Base-by-base conservation (phyloP, 2,888 invertebrate species). In the Coleophora deauratella region DNA sequence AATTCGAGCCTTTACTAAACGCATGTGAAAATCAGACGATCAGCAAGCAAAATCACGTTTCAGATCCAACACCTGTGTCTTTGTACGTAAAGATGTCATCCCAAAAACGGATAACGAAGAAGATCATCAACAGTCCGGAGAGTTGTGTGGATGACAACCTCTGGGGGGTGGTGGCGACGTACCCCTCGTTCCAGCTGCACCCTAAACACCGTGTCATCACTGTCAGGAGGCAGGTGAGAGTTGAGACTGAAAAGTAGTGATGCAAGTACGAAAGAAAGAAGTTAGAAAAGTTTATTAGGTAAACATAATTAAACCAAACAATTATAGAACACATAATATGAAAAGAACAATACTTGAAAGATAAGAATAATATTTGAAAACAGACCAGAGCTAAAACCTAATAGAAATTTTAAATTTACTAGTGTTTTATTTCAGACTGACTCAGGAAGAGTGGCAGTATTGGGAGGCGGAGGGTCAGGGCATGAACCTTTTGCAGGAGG, bases 401-500 rank as follows among this genome's bases (percentile, higher is more conserved):
- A n/a, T n/a, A n/a, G n/a, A n/a, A n/a, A n/a, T n/a, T n/a, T n/a
- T n/a, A n/a, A n/a, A n/a, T n/a, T n/a, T n/a, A n/a, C n/a, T n/a
- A n/a, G n/a, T 21, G 21, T 21, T 6, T 4, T 21, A 3, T 65
- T 66, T 12, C 62, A 86, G 86, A 52, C 47, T 21, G 75, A 77
- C 37, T 63, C 74, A 0, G 67, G 66, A 12, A 72, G 75, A 62
- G 90, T 88, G 34, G 88, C 88, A 14, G 54, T 88, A 33, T 73
- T 95, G 4, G 90, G 91, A 35, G 96, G 96, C 1, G 95, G 96
- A 1, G 93, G 94, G 1, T 92, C 93, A 1, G 95, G 96, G 0
- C 94, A 95, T 62, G 95, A 96, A 66, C 95, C 96, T 0, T 88
- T 85, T 49, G 79, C 85, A 37, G 66, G 73, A 50, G 88, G 88